These are phyloP conservation scores for Bufotes viridis DNA, from an alignment of 2,797 vertebrate genomes.

Conservation along the genomic window DNA sequence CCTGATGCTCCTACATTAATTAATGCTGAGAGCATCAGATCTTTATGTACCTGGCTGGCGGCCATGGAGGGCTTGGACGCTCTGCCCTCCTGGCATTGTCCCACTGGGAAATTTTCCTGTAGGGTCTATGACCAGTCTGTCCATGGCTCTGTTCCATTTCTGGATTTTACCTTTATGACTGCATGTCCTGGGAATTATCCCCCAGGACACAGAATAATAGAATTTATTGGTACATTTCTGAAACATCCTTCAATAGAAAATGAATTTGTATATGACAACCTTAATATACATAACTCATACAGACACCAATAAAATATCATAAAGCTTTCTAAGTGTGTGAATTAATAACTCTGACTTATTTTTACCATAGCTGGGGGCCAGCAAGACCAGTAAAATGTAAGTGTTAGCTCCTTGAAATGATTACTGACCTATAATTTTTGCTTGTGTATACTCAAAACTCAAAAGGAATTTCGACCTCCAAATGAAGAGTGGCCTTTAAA, in stretches of 20 bases:
- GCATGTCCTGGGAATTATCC: background rate
- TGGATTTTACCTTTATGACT: too few relatives aligned
- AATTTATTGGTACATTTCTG: background rate
- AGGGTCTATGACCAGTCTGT: too few relatives aligned
- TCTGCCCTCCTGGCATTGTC: too few relatives aligned
- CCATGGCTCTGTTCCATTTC: too few relatives aligned
- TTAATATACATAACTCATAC: background rate
- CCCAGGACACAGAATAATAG: background rate
- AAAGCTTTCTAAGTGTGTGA: background rate
- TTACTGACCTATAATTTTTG: conserved; percentile 25
- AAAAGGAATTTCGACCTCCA: background rate
- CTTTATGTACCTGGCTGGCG: too few relatives aligned
- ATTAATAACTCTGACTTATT: background rate
- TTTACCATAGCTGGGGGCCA: too few relatives aligned
- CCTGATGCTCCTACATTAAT: too few relatives aligned
- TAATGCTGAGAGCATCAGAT: too few relatives aligned
- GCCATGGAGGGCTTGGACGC: too few relatives aligned
- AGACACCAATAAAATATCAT: background rate
- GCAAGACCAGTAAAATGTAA: background rate
- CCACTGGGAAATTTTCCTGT: too few relatives aligned
- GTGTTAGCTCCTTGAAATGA: background rate
- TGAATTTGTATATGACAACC: too few relatives aligned
- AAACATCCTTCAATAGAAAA: background rate
- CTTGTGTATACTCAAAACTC: background rate
- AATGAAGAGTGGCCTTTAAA: too few relatives aligned